Evolutionary conservation across 2,888 invertebrate species (phyloP), one percentile per base, ranked within the genome.

Genomic region (Trichopoda pennipes): DNA sequence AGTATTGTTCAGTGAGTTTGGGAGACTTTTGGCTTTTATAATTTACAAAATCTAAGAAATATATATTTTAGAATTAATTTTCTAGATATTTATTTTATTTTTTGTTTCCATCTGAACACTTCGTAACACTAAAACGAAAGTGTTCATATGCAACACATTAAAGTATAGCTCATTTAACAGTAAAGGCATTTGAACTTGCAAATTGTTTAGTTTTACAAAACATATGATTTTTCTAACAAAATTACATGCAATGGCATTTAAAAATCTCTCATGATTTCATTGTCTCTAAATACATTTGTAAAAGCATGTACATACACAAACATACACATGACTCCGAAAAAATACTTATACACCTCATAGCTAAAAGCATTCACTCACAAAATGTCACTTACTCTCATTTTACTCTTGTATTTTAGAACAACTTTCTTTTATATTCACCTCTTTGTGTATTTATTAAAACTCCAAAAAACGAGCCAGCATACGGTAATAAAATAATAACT

Each of bases 201-300:
- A 14, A 42, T 63, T 88, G 85, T 85, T 86, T 85, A 85, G 86
- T 87, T 86, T 88, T 85, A 80, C 79, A 72, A 55, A 72, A 61
- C 82, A 82, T 84, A 84, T 85, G 70, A 87, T 86, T 86, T 86
- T 86, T 10, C 17, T 58, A 77, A 32, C 35, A 19, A 63, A 63
- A 58, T 64, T 32, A 17, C 0, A 12, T 61, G 73, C 64, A 64
- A 60, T 14, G 74, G 78, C 17, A 81, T 78, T 70, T 86, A 76
- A 66, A n/a, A 56, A 12, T 28, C 44, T 68, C 66, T 51, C 75
- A 23, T 55, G 55, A 19, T 21, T 2, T 8, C 51, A 72, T 51
- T 47, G 60, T 80, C 66, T 83, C 84, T 88, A 87, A 88, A 89
- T 86, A 84, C 81, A 58, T 60, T 72, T 49, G 51, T 53, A 60